phyloP scores from a whole-genome alignment of 2,797 vertebrate genomes.

The Pogonophryne albipinna region DNA sequence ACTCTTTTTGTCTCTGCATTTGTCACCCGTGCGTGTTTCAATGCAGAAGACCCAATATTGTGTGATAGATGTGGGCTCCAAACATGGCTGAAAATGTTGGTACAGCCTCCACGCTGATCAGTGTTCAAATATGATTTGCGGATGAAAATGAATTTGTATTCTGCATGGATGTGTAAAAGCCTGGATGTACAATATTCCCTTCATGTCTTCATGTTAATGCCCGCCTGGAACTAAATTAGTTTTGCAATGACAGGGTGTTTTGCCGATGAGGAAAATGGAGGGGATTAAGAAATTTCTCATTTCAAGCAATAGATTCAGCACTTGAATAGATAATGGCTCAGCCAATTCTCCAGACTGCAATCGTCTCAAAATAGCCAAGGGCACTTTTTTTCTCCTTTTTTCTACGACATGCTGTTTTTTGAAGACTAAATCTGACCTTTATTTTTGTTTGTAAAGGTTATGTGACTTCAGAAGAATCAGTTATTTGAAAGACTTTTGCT shows the following conservation, averaged over 20 bases:
- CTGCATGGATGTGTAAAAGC: slow-evolving; percentile 77
- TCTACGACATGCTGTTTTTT: slow-evolving; percentile 56
- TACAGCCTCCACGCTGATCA: slow-evolving; percentile 22
- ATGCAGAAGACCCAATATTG: slow-evolving; percentile 38
- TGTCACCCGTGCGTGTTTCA: slow-evolving; percentile 29
- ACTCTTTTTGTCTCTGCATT: slow-evolving; percentile 32
- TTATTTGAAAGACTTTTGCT: slow-evolving; percentile 5
- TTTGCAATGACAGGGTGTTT: slow-evolving; percentile 65
- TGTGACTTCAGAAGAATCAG: slow-evolving; percentile 20
- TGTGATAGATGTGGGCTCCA: slow-evolving; percentile 52
- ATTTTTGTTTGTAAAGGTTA: slow-evolving; percentile 49
- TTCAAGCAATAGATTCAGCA: slow-evolving; percentile 70
- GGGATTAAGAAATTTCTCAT: slow-evolving; percentile 78
- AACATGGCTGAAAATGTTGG: slow-evolving; percentile 26
- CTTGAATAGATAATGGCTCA: slow-evolving; percentile 72
- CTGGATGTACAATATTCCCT: slow-evolving; percentile 67
- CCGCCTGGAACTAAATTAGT: slow-evolving; percentile 66
- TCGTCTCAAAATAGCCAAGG: slow-evolving; percentile 63
- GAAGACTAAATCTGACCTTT: slow-evolving; percentile 59
- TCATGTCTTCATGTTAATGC: slow-evolving; percentile 70
- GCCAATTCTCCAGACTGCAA: slow-evolving; percentile 64
- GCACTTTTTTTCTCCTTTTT: slow-evolving; percentile 47
- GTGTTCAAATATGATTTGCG: slow-evolving; percentile 59
- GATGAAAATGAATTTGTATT: slow-evolving; percentile 66
- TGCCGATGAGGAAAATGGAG: slow-evolving; percentile 68